Evolutionary conservation across 2,113 vertebrate species (phyloP).

Genomic region (Podilymbus podiceps): DNA sequence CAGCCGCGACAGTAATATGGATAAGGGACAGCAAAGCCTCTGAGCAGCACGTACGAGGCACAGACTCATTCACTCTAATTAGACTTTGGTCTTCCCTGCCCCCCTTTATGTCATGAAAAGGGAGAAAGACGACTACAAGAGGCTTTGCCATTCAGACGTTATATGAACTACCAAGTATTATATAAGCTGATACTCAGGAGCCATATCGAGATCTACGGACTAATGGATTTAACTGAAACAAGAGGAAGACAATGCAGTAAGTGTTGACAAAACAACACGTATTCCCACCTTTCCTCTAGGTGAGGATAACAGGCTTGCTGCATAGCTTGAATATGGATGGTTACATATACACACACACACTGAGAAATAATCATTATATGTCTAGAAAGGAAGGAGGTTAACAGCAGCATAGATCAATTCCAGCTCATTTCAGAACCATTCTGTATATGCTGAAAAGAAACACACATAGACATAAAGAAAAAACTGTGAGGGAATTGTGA

Average conservation of each 20-base stretch:
- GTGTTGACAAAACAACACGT: not conserved
- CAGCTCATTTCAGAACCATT: not conserved
- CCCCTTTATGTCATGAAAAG: not conserved
- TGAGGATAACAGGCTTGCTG: not conserved
- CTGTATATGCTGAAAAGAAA: not conserved
- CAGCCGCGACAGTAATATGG: not conserved
- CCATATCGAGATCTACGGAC: not conserved
- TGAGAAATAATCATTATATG: not conserved
- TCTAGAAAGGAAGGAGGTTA: not conserved
- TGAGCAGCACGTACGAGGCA: not conserved
- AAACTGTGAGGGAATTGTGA: not conserved
- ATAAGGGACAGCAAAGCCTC: constrained; percentile 43
- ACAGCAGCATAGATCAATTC: not conserved
- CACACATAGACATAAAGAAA: not conserved
- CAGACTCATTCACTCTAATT: not conserved
- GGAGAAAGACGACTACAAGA: not conserved
- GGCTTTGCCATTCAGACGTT: not conserved
- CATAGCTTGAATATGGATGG: not conserved
- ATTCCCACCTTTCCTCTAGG: not conserved
- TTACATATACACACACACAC: not conserved
- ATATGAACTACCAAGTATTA: not conserved
- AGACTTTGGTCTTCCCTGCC: not conserved
- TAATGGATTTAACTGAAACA: not conserved
- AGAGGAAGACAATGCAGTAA: not conserved
- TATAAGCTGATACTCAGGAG: not conserved